These are phyloP conservation scores for Teleiodes luculella DNA, from an alignment of 2,888 invertebrate species.

Conservation along the genomic window DNA sequence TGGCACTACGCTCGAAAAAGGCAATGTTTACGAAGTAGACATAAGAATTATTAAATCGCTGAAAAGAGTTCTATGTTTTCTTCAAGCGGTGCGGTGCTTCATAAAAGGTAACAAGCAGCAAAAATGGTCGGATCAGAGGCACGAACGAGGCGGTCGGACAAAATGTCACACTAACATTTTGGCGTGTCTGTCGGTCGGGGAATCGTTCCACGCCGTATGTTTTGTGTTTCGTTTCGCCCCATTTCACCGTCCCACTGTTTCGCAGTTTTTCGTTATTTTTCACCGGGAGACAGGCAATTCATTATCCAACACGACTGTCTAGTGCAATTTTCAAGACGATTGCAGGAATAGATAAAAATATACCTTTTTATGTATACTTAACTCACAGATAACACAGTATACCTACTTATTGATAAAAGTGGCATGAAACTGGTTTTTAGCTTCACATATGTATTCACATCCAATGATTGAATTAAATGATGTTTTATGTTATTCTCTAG, in stretches of 20 bases:
- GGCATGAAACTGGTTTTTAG: too few species aligned
- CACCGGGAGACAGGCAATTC: slow-evolving; percentile 12
- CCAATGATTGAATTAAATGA: too few species aligned
- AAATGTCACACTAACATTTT: slow-evolving; percentile 70
- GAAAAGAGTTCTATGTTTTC: neutral
- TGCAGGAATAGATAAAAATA: neutral
- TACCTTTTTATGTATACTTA: too few species aligned
- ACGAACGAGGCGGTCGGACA: slow-evolving; percentile 19
- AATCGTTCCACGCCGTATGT: slow-evolving; percentile 50
- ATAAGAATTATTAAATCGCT: neutral
- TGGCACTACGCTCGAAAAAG: too few species aligned
- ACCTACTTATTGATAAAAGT: too few species aligned
- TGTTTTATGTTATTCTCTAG: neutral
- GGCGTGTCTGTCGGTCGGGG: slow-evolving; percentile 35
- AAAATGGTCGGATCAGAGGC: slow-evolving; percentile 34
- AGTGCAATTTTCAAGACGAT: neutral
- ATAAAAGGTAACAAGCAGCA: slow-evolving; percentile 18
- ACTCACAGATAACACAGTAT: too few species aligned
- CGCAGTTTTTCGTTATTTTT: slow-evolving; percentile 15
- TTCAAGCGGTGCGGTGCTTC: neutral
- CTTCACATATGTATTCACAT: too few species aligned
- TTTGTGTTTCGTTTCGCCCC: slow-evolving; percentile 54
- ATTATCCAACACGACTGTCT: neutral
- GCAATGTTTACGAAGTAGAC: too few species aligned
- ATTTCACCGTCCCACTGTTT: slow-evolving; percentile 38